Base-by-base conservation (phyloP, 2,888 invertebrate species). In the Biston stratarius region DNA sequence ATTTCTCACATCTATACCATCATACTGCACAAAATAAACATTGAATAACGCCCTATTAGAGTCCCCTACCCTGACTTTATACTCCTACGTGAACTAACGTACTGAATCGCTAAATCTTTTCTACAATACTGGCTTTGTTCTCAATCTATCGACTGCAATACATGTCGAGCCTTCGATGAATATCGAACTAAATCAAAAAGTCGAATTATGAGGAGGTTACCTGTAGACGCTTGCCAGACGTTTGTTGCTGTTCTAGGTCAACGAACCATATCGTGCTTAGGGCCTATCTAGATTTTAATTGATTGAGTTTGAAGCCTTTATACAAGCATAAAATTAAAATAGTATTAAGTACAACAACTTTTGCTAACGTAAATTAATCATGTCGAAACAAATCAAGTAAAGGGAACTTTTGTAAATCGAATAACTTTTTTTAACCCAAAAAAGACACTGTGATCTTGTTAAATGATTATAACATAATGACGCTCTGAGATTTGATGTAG, bases 201-300 rank as follows among this genome's bases (percentile, higher is more conserved):
- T 75, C 5, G 49, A 55, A 24, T 55, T 69, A 68, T 78, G 66
- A 73, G 74, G 76, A 72, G 76, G 82, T 80, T 73, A 79, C 75
- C 82, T 78, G 84, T 83, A 91, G 91, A 90, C 91, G 84, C 80
- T 77, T 76, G 77, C 83, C 82, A 91, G 90, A 89, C 90, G 80
- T 64, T 65, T 77, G 63, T 67, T 74, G 77, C 34, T 57, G 55
- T 62, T 14, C 14, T 48, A 62, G 90, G 87, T 86, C 77, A 85
- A 82, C 74, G 86, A 83, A 86, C 89, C 69, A 67, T 84, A 87
- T 82, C 85, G 84, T 86, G 87, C 76, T 75, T 79, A 81, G 78
- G 82, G 74, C 78, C 75, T 73, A 79, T 81, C 76, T 78, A 77
- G 77, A 77, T 79, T 70, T 76, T 75, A 75, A 75, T 74, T 72